phyloP scores from a whole-genome alignment of 2,113 vertebrate genomes.

The Hypocryptadius cinnamomeus region DNA sequence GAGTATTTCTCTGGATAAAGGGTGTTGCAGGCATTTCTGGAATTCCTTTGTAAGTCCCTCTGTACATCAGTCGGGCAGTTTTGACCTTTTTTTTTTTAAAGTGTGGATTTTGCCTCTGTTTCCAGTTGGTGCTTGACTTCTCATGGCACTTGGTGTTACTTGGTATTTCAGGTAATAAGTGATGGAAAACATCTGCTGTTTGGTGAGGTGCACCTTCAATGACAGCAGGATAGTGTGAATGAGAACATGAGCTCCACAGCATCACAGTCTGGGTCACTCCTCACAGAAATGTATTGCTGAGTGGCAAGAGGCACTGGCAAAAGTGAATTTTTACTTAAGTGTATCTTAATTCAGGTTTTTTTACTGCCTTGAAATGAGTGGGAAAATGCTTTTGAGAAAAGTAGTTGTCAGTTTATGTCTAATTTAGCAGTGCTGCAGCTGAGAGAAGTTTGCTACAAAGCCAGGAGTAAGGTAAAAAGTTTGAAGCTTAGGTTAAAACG shows the following conservation, averaged over 20 bases:
- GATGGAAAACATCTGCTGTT: neutral
- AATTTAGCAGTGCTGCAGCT: neutral
- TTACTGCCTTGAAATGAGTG: neutral
- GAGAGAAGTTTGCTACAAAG: neutral
- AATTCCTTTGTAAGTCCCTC: neutral
- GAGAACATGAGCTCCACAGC: neutral
- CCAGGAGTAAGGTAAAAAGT: slow-evolving; percentile 12
- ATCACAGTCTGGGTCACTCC: neutral
- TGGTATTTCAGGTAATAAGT: neutral
- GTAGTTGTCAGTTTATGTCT: neutral
- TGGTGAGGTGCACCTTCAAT: neutral
- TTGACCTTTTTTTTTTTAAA: neutral
- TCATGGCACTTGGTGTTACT: neutral
- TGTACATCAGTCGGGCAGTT: neutral
- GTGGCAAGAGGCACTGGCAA: neutral
- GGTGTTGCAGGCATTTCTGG: neutral
- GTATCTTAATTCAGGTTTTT: neutral
- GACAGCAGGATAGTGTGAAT: neutral
- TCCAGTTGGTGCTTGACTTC: neutral
- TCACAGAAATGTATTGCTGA: neutral
- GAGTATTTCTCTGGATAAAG: neutral
- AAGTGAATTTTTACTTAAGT: neutral
- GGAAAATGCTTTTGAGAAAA: neutral
- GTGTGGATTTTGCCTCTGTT: neutral
- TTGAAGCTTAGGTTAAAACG: neutral